phyloP scores from a whole-genome alignment of 2,888 invertebrate genomes.

The Callosobruchus maculatus region DNA sequence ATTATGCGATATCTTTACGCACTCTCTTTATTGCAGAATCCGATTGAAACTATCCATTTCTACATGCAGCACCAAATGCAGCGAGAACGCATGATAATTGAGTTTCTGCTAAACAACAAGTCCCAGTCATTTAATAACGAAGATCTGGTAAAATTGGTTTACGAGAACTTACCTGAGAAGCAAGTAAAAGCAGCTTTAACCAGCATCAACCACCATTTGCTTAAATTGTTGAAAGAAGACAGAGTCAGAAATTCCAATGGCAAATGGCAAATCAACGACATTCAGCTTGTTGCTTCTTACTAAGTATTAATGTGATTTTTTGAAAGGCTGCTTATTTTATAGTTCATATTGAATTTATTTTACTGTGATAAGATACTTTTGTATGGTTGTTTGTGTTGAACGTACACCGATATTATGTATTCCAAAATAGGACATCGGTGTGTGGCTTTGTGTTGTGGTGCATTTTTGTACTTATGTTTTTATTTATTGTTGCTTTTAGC shows the following conservation, averaged over 20 bases:
- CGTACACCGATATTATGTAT: background rate
- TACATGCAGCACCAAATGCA: slow-evolving; percentile 84
- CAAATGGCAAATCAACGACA: slow-evolving; percentile 51
- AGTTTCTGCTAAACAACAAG: slow-evolving; percentile 56
- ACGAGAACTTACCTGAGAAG: slow-evolving; percentile 71
- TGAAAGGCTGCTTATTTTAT: background rate
- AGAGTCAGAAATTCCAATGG: slow-evolving; percentile 53
- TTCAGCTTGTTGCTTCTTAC: background rate
- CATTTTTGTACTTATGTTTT: background rate
- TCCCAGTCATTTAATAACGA: slow-evolving; percentile 60
- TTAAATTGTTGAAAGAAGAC: slow-evolving; percentile 78
- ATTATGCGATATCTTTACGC: background rate
- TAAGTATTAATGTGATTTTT: background rate
- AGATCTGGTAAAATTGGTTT: slow-evolving; percentile 79
- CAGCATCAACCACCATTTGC: slow-evolving; percentile 84
- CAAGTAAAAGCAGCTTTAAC: slow-evolving; percentile 77
- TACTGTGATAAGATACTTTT: background rate
- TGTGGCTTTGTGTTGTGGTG: background rate
- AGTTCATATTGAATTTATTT: background rate
- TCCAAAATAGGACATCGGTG: background rate
- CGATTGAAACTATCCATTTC: slow-evolving; percentile 63
- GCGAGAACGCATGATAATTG: slow-evolving; percentile 79
- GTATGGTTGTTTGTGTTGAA: background rate
- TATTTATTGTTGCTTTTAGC: background rate
- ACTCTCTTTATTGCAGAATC: slow-evolving; percentile 43